Evolutionary conservation across 2,888 invertebrate genomes (phyloP).

Genomic region (Drosophila greeni): DNA sequence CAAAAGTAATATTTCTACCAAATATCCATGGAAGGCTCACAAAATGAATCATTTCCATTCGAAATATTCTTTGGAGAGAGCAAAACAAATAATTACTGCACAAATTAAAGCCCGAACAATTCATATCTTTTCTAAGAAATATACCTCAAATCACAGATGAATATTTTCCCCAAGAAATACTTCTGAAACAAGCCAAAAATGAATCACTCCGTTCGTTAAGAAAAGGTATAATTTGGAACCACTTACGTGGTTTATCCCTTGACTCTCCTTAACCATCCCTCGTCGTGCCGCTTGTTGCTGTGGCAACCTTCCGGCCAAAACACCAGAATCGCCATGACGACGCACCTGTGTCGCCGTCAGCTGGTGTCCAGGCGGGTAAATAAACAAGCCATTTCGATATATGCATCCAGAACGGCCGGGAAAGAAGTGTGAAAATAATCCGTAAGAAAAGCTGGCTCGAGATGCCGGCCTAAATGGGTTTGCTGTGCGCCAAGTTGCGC

Average conservation of each 20-base stretch:
- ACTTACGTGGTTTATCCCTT: neutral
- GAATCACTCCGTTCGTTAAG: neutral
- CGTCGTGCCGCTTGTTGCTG: slow-evolving; percentile 5
- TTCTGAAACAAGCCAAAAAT: neutral
- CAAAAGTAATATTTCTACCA: neutral
- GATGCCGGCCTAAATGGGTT: slow-evolving; percentile 52
- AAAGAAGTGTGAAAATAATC: slow-evolving; percentile 3
- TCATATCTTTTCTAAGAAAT: neutral
- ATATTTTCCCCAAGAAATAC: neutral
- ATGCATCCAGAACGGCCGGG: neutral
- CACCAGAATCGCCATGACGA: slow-evolving; percentile 18
- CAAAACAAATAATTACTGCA: neutral
- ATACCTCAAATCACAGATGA: neutral
- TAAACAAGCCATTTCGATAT: slow-evolving; percentile 19
- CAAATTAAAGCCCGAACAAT: neutral
- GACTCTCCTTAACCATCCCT: slow-evolving; percentile 13
- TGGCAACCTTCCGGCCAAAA: slow-evolving; percentile 29
- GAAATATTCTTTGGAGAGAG: neutral
- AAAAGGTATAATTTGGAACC: slow-evolving; percentile 5
- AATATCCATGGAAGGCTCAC: neutral
- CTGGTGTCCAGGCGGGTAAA: slow-evolving; percentile 34
- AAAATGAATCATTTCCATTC: neutral
- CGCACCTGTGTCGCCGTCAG: slow-evolving; percentile 31
- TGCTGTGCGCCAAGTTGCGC: slow-evolving; percentile 52
- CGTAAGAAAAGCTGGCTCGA: neutral